Base-by-base conservation (phyloP, 2,113 vertebrate genomes). In the Hystrix cristata region DNA sequence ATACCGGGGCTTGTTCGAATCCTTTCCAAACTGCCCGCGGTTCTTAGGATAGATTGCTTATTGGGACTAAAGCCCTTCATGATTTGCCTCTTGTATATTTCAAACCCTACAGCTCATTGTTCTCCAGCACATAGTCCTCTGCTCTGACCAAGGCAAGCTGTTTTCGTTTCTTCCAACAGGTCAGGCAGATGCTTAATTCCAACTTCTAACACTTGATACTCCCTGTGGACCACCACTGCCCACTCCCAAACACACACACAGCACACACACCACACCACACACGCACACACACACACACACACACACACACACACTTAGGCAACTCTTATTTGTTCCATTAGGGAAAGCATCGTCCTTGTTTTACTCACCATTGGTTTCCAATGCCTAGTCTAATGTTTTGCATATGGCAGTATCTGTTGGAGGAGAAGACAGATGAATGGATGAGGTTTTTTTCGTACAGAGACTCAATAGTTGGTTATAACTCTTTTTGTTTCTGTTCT, bases 1-100 rank as follows among this genome's bases (percentile, higher is more conserved):
- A 72, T 78, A 34, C 19, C 27, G 8, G 71, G 38, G 3, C n/a
- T 90, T 86, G 23, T 84, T 87, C 57, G 91, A 7, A 87, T 64
- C 46, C 82, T 96, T 91, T 18, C 12, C 4, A 92, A 90, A 51
- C 2, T 89, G 4, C 60, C 46, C 27, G 43, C 46, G 57, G 29
- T 89, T 92, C 91, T 88, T 92, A 78, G 34, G 21, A 57, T 53
- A 93, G 96, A 86, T 82, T 38, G 19, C 7, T 89, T 59, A 85
- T 29, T 31, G 60, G 25, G 43, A 76, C 13, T 34, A 91, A 34
- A 76, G 8, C 2, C 25, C 25, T 84, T 81, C 27, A 21, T 15
- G 46, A 13, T 25, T 23, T 92, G 46, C 14, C 51, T 91, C 7
- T 21, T 2, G 25, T 12, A 29, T 7, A 21, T 7, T 29, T 55